Conservation (phyloP, 2,113 vertebrate species). For the Blennius ocellaris region DNA sequence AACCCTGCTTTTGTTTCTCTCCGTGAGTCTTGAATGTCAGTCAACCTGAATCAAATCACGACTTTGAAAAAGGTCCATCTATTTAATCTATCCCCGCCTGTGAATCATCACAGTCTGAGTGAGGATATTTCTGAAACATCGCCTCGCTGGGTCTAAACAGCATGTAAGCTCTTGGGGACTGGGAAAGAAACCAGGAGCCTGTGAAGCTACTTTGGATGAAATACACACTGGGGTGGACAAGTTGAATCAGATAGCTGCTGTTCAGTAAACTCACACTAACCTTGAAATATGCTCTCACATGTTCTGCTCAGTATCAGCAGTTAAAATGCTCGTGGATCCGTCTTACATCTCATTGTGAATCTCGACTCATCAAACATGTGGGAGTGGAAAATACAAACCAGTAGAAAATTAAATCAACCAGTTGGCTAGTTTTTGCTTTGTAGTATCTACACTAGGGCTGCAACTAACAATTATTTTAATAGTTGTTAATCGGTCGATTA, state of each 20-base stretch:
- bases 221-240: neutral
- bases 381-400: too few relatives aligned
- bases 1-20: neutral
- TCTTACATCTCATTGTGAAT: neutral
- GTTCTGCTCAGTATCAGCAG: constrained; percentile 16
- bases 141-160: constrained; percentile 4
- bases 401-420: too few relatives aligned
- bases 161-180: neutral
- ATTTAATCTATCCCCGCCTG: neutral
- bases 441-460: too few relatives aligned
- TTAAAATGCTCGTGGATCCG: neutral
- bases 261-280: neutral
- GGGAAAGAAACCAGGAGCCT: neutral
- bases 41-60: constrained; percentile 25
- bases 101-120: constrained; percentile 26
- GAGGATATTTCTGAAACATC: constrained; percentile 13
- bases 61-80: constrained; percentile 2
- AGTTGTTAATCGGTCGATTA: too few relatives aligned
- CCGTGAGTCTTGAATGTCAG: neutral
- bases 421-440: too few relatives aligned
- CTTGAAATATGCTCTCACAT: neutral
- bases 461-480: too few relatives aligned
- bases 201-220: neutral
- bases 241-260: neutral
- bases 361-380: too few relatives aligned